Base-by-base conservation (phyloP, 2,888 invertebrate species). In the Aporophyla nigra region DNA sequence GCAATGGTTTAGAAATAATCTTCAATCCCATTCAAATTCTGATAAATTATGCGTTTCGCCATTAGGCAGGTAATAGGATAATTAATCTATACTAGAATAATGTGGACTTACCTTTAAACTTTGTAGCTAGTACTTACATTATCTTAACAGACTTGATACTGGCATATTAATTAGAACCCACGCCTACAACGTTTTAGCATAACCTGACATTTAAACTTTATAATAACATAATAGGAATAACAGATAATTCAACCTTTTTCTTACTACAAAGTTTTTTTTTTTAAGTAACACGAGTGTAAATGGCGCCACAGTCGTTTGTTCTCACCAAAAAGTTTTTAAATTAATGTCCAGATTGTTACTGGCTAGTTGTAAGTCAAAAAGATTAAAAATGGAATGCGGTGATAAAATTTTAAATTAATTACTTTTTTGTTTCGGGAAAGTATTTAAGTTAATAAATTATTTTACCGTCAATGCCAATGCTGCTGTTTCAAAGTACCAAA, bases 161-260 rank as follows among this genome's bases (percentile, higher is more conserved):
- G 68, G 83, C 58, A 87, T 87, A 82, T 78, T 77, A 85, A 87
- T 82, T 75, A 75, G 43, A 54, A 43, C 56, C 49, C 53, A 78
- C 74, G 77, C 82, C 67, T 69, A 67, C 61, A 61, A 53, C 16
- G 59, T 61, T 49, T 54, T 27, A 71, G 9, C 56, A 80, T 77
- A 63, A 69, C 68, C 43, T 71, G 80, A 69, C 71, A 76, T 82
- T 84, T 82, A 33, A 80, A 82, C 76, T 76, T 78, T 46, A 43
- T 21, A 63, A 71, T 69, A 81, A 72, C 72, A 66, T 69, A 61
- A 16, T 56, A 59, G 33, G 21, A 67, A 58, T 58, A 71, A 43
- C 7, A 80, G 75, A 74, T 72, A 12, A 21, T 59, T 16, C 1
- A 72, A 72, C 61, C 56, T 80, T 33, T 84, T 62, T 63, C 24